Percentiles rank a stretch among this genome's conserved stretches.
phyloP scores from a whole-genome alignment of 2,888 invertebrate genomes.

The Pheosia tremula region DNA sequence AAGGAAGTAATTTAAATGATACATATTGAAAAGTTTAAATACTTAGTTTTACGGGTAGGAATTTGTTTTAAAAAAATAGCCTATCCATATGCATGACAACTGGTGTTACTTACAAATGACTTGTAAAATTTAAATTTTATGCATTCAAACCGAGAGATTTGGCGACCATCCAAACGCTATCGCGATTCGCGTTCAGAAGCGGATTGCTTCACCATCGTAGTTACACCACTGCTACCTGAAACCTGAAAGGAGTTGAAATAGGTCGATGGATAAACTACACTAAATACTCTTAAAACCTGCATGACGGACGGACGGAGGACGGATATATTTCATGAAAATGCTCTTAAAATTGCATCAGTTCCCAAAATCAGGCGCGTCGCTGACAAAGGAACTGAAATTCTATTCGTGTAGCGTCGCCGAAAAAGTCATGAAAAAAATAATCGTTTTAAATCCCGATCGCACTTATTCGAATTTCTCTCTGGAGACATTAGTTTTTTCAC shows the following conservation, averaged over 20 bases:
- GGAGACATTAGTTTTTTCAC: not conserved
- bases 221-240: constrained; percentile 27
- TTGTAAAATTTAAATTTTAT: constrained; percentile 46
- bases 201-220: constrained; percentile 6
- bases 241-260: constrained; percentile 25
- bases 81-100: constrained; percentile 41
- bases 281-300: constrained; percentile 4
- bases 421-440: constrained; percentile 49
- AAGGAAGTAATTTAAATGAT: too few relatives aligned
- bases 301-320: not conserved
- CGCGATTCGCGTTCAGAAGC: constrained; percentile 32
- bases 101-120: constrained; percentile 35
- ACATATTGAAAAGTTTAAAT: too few relatives aligned
- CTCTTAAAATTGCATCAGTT: constrained; percentile 45
- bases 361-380: constrained; percentile 29
- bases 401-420: constrained; percentile 36
- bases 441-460: too few relatives aligned
- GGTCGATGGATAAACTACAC: constrained; percentile 25
- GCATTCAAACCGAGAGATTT: constrained; percentile 33
- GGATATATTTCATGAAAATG: constrained; percentile 29
- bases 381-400: constrained; percentile 40
- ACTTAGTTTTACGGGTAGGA: too few relatives aligned
- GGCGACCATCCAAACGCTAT: constrained; percentile 40
- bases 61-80: constrained; percentile 14
- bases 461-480: too few relatives aligned